A percentile compares a stretch with the other conserved stretches of the same genome.
Conservation (phyloP, 2,113 vertebrate genomes). For the Melanocharis versteri region DNA sequence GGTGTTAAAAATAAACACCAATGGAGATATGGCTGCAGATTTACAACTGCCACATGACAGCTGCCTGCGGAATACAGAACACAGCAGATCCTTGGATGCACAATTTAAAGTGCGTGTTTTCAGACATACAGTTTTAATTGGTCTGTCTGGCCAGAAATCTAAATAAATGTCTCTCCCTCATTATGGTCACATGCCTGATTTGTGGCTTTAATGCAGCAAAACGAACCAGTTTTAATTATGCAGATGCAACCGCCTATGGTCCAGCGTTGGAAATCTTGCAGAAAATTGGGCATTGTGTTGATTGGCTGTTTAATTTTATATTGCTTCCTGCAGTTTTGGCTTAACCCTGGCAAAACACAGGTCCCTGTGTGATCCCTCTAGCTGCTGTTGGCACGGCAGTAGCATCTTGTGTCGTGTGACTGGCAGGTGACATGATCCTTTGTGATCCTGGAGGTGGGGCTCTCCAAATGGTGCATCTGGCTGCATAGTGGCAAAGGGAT, state of each 20-base stretch:
- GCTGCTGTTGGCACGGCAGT: not conserved
- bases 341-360: not conserved
- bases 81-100: not conserved
- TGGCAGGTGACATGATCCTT: not conserved
- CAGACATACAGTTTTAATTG: not conserved
- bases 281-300: not conserved
- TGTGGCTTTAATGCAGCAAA: slow-evolving; percentile 7
- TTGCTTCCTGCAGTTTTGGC: not conserved
- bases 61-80: not conserved
- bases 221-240: not conserved
- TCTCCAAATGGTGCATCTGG: not conserved
- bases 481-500: not conserved
- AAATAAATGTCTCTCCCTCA: not conserved
- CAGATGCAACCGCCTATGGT: not conserved
- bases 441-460: not conserved
- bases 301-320: not conserved
- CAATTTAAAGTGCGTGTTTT: not conserved
- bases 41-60: not conserved
- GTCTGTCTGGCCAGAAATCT: slow-evolving; percentile 1
- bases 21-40: not conserved
- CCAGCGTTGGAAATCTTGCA: slow-evolving; percentile 9
- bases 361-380: not conserved
- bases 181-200: not conserved
- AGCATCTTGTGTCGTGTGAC: not conserved
- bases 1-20: not conserved